Evolutionary conservation across 2,888 invertebrate genomes (phyloP).

Genomic region (Tenthredo livida): DNA sequence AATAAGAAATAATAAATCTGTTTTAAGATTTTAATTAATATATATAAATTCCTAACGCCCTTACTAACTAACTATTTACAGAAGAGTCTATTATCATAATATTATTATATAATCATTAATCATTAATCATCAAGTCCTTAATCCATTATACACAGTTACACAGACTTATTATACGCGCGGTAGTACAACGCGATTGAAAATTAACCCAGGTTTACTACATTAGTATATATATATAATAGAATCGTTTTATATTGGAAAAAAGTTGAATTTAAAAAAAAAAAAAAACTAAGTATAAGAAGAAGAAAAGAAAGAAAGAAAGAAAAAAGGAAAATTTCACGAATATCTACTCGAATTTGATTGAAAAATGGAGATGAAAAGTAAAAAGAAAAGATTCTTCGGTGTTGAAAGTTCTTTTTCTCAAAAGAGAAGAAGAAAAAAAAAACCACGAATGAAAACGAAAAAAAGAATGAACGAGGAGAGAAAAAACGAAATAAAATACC

Average conservation of each 20-base stretch:
- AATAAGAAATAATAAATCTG: conserved; percentile 11
- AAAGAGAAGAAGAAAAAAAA: no score
- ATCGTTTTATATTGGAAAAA: no score
- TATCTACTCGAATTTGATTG: no score
- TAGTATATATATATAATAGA: no score
- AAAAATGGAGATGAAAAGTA: no score
- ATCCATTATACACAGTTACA: background rate
- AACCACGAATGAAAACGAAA: no score
- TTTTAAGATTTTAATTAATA: background rate
- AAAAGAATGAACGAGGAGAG: background rate
- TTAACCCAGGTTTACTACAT: background rate
- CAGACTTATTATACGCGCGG: conserved; percentile 1
- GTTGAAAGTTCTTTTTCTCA: no score
- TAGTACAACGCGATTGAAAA: background rate
- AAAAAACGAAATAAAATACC: background rate
- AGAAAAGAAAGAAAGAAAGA: no score
- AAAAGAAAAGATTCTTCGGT: no score
- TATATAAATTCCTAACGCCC: conserved; percentile 76
- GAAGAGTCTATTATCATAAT: conserved; percentile 65
- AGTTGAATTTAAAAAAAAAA: no score
- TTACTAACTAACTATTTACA: conserved; percentile 74
- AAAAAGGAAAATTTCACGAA: no score
- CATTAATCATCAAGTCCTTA: conserved; percentile 13
- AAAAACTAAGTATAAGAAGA: no score
- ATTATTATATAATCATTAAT: conserved; percentile 12